Evolutionary conservation across 2,888 invertebrate genomes (phyloP).

Genomic region (Limnephilus lunatus): DNA sequence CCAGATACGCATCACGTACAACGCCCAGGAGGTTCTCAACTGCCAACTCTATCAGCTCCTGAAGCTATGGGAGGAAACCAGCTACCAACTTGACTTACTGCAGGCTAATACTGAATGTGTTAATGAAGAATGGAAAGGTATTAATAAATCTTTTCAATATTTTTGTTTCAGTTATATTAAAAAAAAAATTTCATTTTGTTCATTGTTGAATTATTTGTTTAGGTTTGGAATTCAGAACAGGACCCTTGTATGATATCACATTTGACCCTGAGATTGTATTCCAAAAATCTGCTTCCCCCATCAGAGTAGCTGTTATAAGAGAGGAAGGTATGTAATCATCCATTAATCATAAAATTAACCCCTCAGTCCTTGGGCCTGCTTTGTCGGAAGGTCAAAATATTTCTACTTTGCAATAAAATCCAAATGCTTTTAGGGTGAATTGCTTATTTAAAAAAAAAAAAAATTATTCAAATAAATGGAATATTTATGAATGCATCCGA

Average conservation of each 20-base stretch:
- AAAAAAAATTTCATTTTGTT: background rate
- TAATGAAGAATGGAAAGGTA: constrained; percentile 85
- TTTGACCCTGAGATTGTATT: constrained; percentile 80
- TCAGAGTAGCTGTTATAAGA: constrained; percentile 92
- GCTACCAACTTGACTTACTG: constrained; percentile 90
- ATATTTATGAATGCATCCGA: no score
- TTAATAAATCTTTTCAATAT: background rate
- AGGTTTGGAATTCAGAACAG: constrained; percentile 81
- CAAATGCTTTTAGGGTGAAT: no score
- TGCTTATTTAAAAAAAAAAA: no score
- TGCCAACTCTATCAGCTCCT: constrained; percentile 83
- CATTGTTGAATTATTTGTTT: constrained; percentile 53
- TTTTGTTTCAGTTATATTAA: background rate
- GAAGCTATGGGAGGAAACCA: constrained; percentile 96
- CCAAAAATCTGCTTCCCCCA: constrained; percentile 71
- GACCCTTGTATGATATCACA: constrained; percentile 84
- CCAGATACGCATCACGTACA: constrained; percentile 78
- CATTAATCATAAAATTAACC: background rate
- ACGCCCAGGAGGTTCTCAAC: constrained; percentile 79
- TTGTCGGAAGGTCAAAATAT: no score
- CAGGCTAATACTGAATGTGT: constrained; percentile 91
- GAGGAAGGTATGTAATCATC: constrained; percentile 86
- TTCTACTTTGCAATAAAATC: no score
- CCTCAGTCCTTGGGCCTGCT: no score
- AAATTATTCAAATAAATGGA: no score